These are phyloP conservation scores for Hydropsyche tenuis DNA, from an alignment of 1,140 invertebrate species.

Conservation along the genomic window DNA sequence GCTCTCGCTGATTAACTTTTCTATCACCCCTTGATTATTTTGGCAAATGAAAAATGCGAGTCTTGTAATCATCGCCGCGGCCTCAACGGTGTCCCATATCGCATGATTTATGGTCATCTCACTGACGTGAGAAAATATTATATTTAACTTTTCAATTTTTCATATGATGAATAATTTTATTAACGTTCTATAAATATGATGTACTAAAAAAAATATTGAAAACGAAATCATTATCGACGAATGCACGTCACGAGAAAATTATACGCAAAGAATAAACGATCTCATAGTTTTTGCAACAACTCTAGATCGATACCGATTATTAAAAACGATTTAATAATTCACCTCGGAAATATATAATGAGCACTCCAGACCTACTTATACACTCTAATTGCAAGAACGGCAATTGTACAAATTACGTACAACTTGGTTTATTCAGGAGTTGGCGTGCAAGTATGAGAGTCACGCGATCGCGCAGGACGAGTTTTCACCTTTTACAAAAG, in stretches of 20 bases:
- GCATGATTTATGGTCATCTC: no score
- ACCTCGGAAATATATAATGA: neutral
- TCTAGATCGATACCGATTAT: no score
- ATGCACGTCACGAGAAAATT: no score
- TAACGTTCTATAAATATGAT: no score
- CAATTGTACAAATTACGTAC: conserved; percentile 33
- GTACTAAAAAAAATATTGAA: no score
- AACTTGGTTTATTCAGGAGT: conserved; percentile 21
- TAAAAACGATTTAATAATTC: neutral
- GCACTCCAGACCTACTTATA: neutral
- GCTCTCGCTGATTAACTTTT: conserved; percentile 50
- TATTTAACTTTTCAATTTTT: no score
- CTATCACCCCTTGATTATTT: conserved; percentile 45
- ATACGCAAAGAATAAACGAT: no score
- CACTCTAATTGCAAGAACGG: conserved; percentile 7
- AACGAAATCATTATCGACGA: no score
- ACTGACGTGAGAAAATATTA: no score
- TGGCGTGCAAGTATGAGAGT: neutral
- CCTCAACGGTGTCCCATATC: neutral
- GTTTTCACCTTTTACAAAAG: neutral
- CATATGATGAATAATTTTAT: no score
- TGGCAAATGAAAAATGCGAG: conserved; percentile 40
- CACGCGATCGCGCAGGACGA: conserved; percentile 13
- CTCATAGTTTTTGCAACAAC: no score
- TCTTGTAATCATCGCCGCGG: conserved; percentile 17